phyloP scores from a whole-genome alignment of 2,113 vertebrate species.

The Siniperca knerii region DNA sequence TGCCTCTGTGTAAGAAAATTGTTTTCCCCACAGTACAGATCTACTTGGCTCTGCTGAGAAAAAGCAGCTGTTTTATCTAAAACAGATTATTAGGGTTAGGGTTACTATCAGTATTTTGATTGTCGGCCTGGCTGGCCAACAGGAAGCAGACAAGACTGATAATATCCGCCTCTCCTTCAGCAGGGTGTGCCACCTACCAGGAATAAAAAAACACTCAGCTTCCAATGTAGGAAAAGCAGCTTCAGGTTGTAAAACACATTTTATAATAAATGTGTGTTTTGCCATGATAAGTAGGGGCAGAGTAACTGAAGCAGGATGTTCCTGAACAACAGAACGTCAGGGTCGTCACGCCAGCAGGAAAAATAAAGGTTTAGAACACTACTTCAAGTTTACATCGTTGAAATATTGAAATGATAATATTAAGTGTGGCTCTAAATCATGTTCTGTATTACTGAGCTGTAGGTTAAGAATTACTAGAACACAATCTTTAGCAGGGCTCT shows the following conservation, averaged over 20 bases:
- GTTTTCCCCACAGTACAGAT: neutral
- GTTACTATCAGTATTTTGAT: conserved; percentile 13
- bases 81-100: neutral
- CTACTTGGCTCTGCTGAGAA: neutral
- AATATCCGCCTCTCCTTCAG: conserved; percentile 44
- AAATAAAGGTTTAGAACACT: neutral
- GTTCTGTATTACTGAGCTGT: neutral
- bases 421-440: neutral
- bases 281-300: neutral
- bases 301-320: neutral
- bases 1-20: no score
- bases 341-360: neutral
- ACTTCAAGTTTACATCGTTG: no score
- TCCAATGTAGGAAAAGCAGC: neutral
- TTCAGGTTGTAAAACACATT: neutral
- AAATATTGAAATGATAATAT: neutral
- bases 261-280: neutral
- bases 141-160: conserved; percentile 52
- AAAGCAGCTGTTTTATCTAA: neutral
- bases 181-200: conserved; percentile 1
- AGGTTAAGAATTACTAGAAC: neutral
- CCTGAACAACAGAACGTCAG: neutral
- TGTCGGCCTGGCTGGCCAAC: conserved; percentile 12
- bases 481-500: neutral
- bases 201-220: conserved; percentile 5